Conservation (phyloP, 2,797 vertebrate species). For the Sciurus vulgaris region DNA sequence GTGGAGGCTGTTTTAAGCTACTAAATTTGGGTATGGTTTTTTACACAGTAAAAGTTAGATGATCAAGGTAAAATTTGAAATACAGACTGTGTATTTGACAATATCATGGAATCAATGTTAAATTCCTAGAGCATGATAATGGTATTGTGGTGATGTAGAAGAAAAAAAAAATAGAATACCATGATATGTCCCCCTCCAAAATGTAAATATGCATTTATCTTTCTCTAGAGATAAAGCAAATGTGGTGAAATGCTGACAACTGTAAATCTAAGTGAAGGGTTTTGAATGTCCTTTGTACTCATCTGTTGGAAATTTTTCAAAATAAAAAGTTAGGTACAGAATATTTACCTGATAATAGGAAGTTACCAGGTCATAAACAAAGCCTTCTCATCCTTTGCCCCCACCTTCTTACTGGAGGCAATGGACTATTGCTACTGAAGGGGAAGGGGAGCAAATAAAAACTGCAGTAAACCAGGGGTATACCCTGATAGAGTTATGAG, state of each 20-base stretch:
- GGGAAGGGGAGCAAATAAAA: neutral
- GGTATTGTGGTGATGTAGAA: neutral
- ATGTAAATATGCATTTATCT: neutral
- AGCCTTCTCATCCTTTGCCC: neutral
- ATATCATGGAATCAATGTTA: constrained; percentile 11
- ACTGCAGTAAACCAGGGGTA: neutral
- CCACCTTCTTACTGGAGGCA: neutral
- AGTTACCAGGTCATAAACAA: neutral
- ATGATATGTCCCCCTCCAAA: neutral
- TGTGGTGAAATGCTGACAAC: constrained; percentile 32
- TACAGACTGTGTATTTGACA: neutral
- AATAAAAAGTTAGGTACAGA: neutral
- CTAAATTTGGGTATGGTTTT: neutral
- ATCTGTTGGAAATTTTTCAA: constrained; percentile 48
- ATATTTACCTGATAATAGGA: neutral
- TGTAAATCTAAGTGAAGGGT: constrained; percentile 4
- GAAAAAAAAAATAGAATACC: neutral
- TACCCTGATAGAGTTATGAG: neutral
- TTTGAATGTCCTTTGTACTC: neutral
- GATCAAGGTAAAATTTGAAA: neutral
- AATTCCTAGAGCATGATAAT: constrained; percentile 8
- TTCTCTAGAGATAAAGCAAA: constrained; percentile 17
- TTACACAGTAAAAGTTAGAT: constrained; percentile 12
- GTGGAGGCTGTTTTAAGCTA: neutral
- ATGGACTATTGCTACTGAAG: neutral